Evolutionary conservation across 2,797 vertebrate genomes (phyloP).

Genomic region (Amphiprion clarkii): DNA sequence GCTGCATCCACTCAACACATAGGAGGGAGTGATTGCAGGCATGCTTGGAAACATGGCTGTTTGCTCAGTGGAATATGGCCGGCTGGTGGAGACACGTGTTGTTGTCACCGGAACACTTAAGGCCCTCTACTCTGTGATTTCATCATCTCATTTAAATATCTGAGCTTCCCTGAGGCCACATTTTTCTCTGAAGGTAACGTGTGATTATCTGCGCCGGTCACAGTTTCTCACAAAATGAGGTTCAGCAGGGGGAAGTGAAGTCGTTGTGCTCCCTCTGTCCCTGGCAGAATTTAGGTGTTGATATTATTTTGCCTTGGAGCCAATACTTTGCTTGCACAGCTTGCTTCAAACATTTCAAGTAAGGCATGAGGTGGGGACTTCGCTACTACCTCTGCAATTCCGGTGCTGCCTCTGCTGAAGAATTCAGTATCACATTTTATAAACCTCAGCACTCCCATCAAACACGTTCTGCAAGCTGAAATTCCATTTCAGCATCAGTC

Average conservation of each 20-base stretch:
- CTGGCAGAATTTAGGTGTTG: conserved; percentile 43
- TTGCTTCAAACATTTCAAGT: conserved; percentile 39
- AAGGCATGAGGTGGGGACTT: conserved; percentile 22
- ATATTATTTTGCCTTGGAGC: conserved; percentile 38
- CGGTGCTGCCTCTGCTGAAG: conserved; percentile 10
- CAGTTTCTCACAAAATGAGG: conserved; percentile 39
- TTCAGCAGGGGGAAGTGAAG: conserved; percentile 13
- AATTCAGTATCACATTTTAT: conserved; percentile 32
- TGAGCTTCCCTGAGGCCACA: conserved; percentile 30
- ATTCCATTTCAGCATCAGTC: conserved; percentile 18
- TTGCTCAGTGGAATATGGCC: conserved; percentile 59
- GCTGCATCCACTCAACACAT: conserved; percentile 39
- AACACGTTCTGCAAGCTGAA: conserved; percentile 29
- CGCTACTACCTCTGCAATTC: conserved; percentile 30
- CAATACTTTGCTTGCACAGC: conserved; percentile 21
- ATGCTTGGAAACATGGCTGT: conserved; percentile 42
- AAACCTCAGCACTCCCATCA: conserved; percentile 40
- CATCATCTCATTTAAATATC: conserved; percentile 52
- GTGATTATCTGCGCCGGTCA: conserved; percentile 45
- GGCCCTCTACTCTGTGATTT: conserved; percentile 42
- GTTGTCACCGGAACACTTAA: conserved; percentile 53
- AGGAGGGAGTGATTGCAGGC: conserved; percentile 35
- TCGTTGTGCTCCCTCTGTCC: conserved; percentile 31
- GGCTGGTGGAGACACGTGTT: conserved; percentile 56
- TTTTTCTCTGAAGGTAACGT: conserved; percentile 35